Base-by-base conservation (phyloP, 2,888 invertebrate species). In the Andrena marginata region DNA sequence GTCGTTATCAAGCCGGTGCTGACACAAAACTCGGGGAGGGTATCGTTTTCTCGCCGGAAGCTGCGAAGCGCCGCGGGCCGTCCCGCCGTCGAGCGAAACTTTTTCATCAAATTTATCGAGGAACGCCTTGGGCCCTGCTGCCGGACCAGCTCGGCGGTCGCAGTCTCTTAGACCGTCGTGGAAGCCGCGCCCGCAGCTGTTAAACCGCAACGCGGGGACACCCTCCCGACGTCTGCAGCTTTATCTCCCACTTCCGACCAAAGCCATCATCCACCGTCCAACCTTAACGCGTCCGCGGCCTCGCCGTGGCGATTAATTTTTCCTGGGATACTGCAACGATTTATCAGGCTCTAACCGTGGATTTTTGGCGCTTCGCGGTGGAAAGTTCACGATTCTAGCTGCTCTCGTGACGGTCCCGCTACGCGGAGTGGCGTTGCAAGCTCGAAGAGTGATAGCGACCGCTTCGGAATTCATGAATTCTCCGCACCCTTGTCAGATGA, bases 31-130 rank as follows among this genome's bases (percentile, higher is more conserved):
- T 79, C 63, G 71, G 31, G 20, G 56, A 33, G 59, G 81, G 80
- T 69, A 69, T 80, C 73, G 81, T 82, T 82, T 80, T 82, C 74
- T 68, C 56, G 49, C 64, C 60, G 69, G 26, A 26, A 64, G 80
- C 69, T 48, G 23, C 13, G 64, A 26, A 60, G 29, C 62, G 74
- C 63, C 81, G 56, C 59, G 56, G 35, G 67, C 65, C 33, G 35
- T 42, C 49, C 29, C 70, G 69, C n/a, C 35, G 54, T 31, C 65
- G 64, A 74, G 80, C 29, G 64, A 80, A 85, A 85, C 75, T 85
- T 85, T 85, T 84, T 85, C 85, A 84, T 85, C 75, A 80, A 78
- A 85, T 80, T 78, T 84, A 84, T 76, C 77, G 84, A 62, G 77
- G 51, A 84, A 71, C 84, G 83, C 83, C 79, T 60, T 62, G 70